Evolutionary conservation across 2,888 invertebrate genomes (phyloP), one percentile per base, ranked within the genome.

Genomic region (Chalcis sispes): DNA sequence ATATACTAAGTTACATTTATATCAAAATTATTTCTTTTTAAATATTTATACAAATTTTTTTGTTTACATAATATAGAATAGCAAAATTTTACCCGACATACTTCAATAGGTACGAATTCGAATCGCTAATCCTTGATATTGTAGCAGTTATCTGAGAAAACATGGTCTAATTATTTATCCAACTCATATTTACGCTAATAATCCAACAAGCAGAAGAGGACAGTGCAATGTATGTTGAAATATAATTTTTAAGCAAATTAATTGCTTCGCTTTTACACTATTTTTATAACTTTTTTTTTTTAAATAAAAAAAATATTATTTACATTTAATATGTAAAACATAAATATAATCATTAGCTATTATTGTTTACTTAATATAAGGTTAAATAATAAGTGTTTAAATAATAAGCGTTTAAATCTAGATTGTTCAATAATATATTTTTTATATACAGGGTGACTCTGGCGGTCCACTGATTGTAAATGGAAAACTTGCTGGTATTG

Each of bases 101-200:
- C 64, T 79, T 2, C 59, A 72, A 54, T 62, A 59, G 23, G 74
- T 59, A 3, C 13, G 67, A 8, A 66, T 79, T 46, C 27, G 13
- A 1, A 25, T 77, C 18, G 69, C 79, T 20, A 65, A 77, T 25
- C 77, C 62, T 29, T 52, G 72, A 0, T 75, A 73, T 8, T 79
- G 74, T 25, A 1, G 3, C 10, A 27, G 25, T 10, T 29, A 56
- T 10, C 64, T 79, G 66, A 27, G 23, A 5, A 50, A 36, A 15
- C 13, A 27, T 1, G 7, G 8, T 1, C 10, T 5, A 7, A 36
- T 0, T 13, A 59, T 79, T 25, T 18, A 52, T 1, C 25, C 69
- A 7, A 72, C 72, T n/a, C 46, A 77, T 1, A 59, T 79, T 23
- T 79, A 75, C 27, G 77, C 79, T 15, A 64, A 75, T 18, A 69